Conservation (phyloP, 2,888 invertebrate species). For the Caenorhabditis sp. region DNA sequence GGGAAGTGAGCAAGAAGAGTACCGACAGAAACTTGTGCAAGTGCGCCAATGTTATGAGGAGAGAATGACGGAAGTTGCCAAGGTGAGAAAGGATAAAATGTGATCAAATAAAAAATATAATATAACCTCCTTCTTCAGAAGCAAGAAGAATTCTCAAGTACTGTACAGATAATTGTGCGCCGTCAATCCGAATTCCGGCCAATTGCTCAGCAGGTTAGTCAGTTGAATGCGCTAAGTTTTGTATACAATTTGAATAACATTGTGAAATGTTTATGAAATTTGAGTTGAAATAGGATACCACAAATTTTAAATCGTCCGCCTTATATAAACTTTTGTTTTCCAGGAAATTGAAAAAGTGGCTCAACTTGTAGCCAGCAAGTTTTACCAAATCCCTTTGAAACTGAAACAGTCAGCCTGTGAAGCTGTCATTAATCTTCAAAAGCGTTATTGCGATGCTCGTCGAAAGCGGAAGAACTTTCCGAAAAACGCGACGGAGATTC, state of each 20-base stretch:
- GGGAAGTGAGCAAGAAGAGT: slow-evolving; percentile 55
- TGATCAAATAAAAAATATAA: too few relatives aligned
- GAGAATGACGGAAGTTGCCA: background rate
- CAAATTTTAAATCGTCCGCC: background rate
- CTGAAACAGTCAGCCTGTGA: slow-evolving; percentile 98
- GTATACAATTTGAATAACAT: slow-evolving; percentile 84
- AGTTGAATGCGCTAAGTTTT: too few relatives aligned
- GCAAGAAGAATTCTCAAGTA: slow-evolving; percentile 14
- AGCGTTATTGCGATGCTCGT: slow-evolving; percentile 85
- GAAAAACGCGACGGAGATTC: slow-evolving; percentile 98
- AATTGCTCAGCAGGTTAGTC: slow-evolving; percentile 95
- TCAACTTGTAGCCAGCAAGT: slow-evolving; percentile 95
- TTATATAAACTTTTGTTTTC: background rate
- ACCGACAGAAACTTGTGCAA: slow-evolving; percentile 35
- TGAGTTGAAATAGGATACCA: background rate
- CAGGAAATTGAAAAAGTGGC: slow-evolving; percentile 85
- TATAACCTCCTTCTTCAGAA: slow-evolving; percentile 35
- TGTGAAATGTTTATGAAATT: background rate
- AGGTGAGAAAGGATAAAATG: background rate
- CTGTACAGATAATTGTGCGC: slow-evolving; percentile 87
- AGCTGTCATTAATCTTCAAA: slow-evolving; percentile 97
- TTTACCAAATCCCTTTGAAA: slow-evolving; percentile 87
- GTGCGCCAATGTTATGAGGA: slow-evolving; percentile 16
- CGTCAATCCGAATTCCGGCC: slow-evolving; percentile 94
- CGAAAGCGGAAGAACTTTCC: slow-evolving; percentile 97